Evolutionary conservation across 2,113 vertebrate genomes (phyloP), one percentile per base, ranked within the genome.

Genomic region (Eurystomus gularis): DNA sequence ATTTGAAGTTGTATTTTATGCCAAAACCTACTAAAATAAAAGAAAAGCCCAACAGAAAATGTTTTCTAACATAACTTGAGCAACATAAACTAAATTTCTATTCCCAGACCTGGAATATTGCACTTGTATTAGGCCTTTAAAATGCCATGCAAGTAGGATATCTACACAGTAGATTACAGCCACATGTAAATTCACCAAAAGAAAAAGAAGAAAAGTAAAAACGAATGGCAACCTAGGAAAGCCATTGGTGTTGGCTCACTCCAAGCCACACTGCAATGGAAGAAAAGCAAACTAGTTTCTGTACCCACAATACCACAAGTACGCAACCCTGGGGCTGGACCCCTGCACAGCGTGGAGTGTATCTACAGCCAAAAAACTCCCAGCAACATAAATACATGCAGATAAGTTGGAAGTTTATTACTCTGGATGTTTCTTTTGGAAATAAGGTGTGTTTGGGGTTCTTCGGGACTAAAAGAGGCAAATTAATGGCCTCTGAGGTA

Each of bases 351-450:
- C 0, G 0, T 8, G 49, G 31, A 40, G 11, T 4, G 9, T 8
- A 18, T 17, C 40, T n/a, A 35, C 5, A 49, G 64, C 44, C 77
- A 89, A 33, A 88, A 31, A 64, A 6, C 11, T 65, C 69, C n/a
- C 60, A 73, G 46, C 54, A 77, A 35, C 20, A 61, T 15, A 88
- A 81, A 51, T 25, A 9, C 37, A 35, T 40, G 46, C 68, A 75
- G 48, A 37, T 64, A 76, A 10, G 17, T 4, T 62, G 37, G 54
- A 65, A 52, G 3, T 60, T 68, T 82, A 51, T 25, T 68, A 29
- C 57, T 85, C 70, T 88, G 52, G 28, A 39, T 79, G 51, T 92
- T 96, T 90, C 52, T 77, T 84, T 77, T 64, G 54, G 58, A 82
- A 90, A 48, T 44, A 48, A 79, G 18, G 28, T 28, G 17, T 58